Evolutionary conservation across 2,113 vertebrate genomes (phyloP), one percentile per base, ranked within the genome.

Genomic region (Hemiprocne comata): DNA sequence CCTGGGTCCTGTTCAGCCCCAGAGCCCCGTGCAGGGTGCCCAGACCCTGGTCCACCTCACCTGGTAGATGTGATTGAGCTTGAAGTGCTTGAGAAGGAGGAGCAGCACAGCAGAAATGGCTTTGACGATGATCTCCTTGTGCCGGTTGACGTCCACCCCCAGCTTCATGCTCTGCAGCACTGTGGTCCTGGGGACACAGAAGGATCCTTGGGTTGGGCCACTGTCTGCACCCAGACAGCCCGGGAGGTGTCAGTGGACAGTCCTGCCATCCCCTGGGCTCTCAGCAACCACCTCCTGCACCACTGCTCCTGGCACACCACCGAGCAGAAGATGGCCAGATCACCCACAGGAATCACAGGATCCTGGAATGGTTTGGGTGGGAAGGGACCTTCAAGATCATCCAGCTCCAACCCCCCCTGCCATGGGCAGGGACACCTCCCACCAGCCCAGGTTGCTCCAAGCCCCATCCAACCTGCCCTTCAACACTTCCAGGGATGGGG

Each of bases 131-230:
- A 99, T 99, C 96, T 99, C 99, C 96, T 99, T 99, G 98, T 99
- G 99, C 34, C 99, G 97, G 86, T 99, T 99, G 64, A 99, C 99
- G 31, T 99, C 99, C 44, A 99, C 99, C 0, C 99, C 99, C 36
- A 99, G 98, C 96, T 99, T 99, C 99, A 99, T 99, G 98, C 99
- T 99, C 96, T 99, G 99, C 78, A 99, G 92, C 94, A 99, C 99
- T 0, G 99, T 99, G 93, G 99, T 99, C 82, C 99, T 99, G 87
- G 96, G 92, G 72, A 94, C 48, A 97, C 53, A 91, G 8, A 54
- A 15, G 13, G 15, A 21, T 1, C 33, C n/a, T 94, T 54, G 94
- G 73, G 24, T 18, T 40, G 61, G 58, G 62, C 25, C 28, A 61
- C 23, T 31, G 23, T 4, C 19, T 0, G 2, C 40, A 26, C 58